These are phyloP conservation scores for Unio delphinus DNA, from an alignment of 2,888 invertebrate species.

Conservation along the genomic window DNA sequence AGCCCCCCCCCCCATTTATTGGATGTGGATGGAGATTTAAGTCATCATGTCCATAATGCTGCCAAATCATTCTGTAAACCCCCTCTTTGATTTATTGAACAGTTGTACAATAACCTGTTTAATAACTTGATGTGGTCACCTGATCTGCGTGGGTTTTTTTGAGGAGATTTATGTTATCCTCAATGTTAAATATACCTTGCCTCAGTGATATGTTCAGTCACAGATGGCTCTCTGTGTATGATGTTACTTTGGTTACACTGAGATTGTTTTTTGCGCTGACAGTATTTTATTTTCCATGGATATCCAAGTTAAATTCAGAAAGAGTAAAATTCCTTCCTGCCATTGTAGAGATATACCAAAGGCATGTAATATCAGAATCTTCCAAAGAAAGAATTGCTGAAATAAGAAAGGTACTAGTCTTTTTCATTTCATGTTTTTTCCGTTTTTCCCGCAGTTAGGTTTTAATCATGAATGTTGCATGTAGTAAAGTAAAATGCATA, in stretches of 20 bases:
- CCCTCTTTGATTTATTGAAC: slow-evolving; percentile 29
- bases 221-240: slow-evolving; percentile 40
- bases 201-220: slow-evolving; percentile 29
- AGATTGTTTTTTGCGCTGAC: slow-evolving; percentile 27
- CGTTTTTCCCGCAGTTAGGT: no score
- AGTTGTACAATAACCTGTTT: slow-evolving; percentile 28
- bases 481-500: no score
- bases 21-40: slow-evolving; percentile 46
- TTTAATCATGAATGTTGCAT: no score
- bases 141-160: slow-evolving; percentile 26
- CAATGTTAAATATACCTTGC: slow-evolving; percentile 25
- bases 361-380: background rate
- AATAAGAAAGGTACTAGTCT: no score
- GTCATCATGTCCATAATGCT: slow-evolving; percentile 49
- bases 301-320: slow-evolving; percentile 1
- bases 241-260: slow-evolving; percentile 25
- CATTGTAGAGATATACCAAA: no score
- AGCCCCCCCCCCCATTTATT: slow-evolving; percentile 32
- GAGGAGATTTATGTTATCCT: slow-evolving; percentile 23
- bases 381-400: slow-evolving; percentile 1
- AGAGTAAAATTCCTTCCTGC: no score
- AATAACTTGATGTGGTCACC: slow-evolving; percentile 42
- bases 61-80: slow-evolving; percentile 38
- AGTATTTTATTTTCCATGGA: slow-evolving; percentile 23
- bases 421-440: no score